phyloP scores from a whole-genome alignment of 2,888 invertebrate genomes.

The Drosophila helvetica region DNA sequence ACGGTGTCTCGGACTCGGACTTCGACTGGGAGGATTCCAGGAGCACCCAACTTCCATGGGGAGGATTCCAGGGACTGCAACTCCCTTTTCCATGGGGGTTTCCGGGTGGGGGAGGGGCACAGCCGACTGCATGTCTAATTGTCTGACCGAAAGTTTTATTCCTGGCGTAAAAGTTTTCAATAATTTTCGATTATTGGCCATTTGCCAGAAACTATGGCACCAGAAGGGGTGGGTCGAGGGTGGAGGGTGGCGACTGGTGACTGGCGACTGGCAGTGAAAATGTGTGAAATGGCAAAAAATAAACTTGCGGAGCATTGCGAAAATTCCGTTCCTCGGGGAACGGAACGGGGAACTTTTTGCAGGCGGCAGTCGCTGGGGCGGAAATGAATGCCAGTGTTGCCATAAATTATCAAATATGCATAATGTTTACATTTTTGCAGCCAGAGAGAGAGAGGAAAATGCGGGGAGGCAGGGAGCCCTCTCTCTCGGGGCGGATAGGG shows the following conservation, averaged over 20 bases:
- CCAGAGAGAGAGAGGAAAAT: no score
- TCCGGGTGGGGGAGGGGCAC: background rate
- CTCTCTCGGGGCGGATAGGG: background rate
- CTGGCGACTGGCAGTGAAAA: constrained; percentile 9
- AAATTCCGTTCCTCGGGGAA: constrained; percentile 16
- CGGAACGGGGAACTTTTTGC: constrained; percentile 27
- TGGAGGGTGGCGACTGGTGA: no score
- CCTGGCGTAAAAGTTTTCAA: constrained; percentile 80
- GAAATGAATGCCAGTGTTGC: constrained; percentile 82
- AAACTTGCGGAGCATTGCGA: constrained; percentile 40
- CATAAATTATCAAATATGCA: constrained; percentile 82
- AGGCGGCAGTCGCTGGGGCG: constrained; percentile 50
- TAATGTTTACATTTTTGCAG: constrained; percentile 78
- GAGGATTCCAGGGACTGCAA: no score
- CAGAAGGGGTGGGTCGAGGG: no score
- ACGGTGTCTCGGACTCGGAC: background rate
- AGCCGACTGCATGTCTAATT: constrained; percentile 58
- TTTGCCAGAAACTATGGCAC: constrained; percentile 63
- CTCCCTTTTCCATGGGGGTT: no score
- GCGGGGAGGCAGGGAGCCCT: no score
- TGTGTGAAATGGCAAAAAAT: constrained; percentile 38
- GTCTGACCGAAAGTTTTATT: constrained; percentile 64
- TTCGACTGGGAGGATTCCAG: background rate
- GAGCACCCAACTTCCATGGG: background rate
- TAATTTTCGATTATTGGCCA: constrained; percentile 82